A percentile compares a stretch with the other conserved stretches of the same genome.
phyloP scores from a whole-genome alignment of 2,797 vertebrate species.

The Manis javanica region DNA sequence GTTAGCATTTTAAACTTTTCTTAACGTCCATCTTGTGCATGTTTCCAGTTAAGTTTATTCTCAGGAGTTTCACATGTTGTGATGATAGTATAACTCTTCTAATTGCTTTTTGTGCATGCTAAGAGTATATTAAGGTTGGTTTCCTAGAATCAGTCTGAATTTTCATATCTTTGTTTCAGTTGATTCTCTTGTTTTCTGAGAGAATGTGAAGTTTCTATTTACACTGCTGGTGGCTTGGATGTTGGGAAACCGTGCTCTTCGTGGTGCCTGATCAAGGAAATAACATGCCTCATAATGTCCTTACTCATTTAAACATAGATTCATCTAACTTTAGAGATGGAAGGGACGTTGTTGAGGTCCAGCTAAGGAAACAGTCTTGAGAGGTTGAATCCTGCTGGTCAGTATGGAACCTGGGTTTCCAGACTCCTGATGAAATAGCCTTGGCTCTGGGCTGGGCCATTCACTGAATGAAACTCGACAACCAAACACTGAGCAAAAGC shows the following conservation, averaged over 20 bases:
- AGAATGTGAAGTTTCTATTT: background rate
- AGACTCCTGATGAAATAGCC: background rate
- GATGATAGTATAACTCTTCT: background rate
- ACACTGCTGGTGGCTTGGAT: background rate
- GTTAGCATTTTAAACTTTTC: conserved; percentile 27
- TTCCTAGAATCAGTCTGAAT: conserved; percentile 26
- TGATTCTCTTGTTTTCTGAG: conserved; percentile 15
- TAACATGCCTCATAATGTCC: background rate
- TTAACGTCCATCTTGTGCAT: background rate
- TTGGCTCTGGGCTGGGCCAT: background rate
- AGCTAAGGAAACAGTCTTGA: background rate
- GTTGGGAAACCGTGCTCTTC: background rate
- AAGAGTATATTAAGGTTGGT: conserved; percentile 1
- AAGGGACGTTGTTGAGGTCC: background rate
- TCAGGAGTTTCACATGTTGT: background rate
- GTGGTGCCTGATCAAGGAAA: background rate
- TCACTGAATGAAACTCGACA: background rate
- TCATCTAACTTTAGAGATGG: background rate
- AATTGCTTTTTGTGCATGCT: background rate
- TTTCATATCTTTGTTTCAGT: background rate
- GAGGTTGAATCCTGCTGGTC: background rate
- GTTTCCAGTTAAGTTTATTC: conserved; percentile 39
- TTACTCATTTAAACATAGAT: background rate
- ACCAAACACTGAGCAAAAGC: background rate
- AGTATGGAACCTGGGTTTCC: background rate